Base-by-base conservation (phyloP, 2,797 vertebrate species). In the Phoeniculus purpureus region DNA sequence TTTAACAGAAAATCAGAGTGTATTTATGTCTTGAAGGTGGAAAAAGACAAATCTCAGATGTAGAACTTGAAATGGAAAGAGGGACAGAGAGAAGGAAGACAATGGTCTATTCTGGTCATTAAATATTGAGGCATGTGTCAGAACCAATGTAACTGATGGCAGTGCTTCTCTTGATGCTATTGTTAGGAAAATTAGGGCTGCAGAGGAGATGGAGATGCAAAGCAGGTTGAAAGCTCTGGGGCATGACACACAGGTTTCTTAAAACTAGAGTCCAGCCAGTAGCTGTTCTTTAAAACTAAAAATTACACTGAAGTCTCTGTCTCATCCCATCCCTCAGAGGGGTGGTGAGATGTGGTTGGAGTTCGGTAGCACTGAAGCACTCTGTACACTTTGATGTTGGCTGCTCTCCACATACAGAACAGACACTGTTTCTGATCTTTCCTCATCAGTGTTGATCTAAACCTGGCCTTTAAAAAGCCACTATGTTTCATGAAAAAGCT, bases 41-140 rank as follows among this genome's bases (percentile, higher is more conserved):
- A 77, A 55, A 0, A 17, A 43, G 47, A 18, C 64, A 87, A 48
- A 81, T 6, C 14, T 31, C 8, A 11, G 54, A 23, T 43, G 47
- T 74, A 3, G 32, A 34, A 51, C n/a, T 40, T 31, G 37, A 73
- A 77, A 68, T 34, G 29, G 81, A 68, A 47, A 4, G 5, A 51
- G 67, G 59, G 74, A 23, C 29, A 4, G 1, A 8, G 11, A 27
- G 58, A 66, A 9, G 60, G 80, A 73, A 86, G 60, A 37, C 50
- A 58, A 48, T 43, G 83, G 70, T 79, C 47, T 31, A 1, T 10
- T 64, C 9, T 25, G 75, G 32, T 71, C 86, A 93, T 92, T 58
- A 87, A 94, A 90, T 86, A 92, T 81, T 82, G 87, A 93, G 83
- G 85, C 61, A n/a, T 52, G 60, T 89, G 91, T 90, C 91, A 94